These are phyloP conservation scores for Petrocephalus schoutedeni DNA, from an alignment of 2,797 vertebrate species.

Conservation along the genomic window DNA sequence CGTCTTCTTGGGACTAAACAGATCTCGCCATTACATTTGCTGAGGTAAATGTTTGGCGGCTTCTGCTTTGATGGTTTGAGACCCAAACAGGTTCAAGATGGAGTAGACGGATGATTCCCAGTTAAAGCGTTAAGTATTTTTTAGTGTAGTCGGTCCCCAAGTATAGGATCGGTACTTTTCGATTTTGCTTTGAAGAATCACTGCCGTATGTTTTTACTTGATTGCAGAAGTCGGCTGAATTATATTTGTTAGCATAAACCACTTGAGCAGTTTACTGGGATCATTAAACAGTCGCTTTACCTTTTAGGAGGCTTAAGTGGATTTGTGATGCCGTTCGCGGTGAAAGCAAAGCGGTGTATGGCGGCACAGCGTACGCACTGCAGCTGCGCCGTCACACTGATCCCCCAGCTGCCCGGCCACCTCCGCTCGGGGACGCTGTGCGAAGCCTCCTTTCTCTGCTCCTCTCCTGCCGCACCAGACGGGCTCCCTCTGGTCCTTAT, in stretches of 20 bases:
- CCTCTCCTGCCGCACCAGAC: neutral
- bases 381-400: neutral
- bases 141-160: neutral
- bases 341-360: neutral
- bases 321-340: neutral
- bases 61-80: neutral
- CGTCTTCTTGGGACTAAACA: neutral
- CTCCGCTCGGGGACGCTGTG: neutral
- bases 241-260: neutral
- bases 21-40: neutral
- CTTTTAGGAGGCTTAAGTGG: neutral
- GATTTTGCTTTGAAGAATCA: neutral
- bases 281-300: neutral
- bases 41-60: neutral
- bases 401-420: neutral
- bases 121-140: neutral
- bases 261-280: neutral
- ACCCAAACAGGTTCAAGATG: neutral
- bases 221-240: neutral
- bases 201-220: neutral
- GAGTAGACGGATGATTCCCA: neutral
- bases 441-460: neutral
- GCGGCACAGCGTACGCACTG: neutral
- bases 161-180: neutral
- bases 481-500: neutral